Evolutionary conservation across 2,113 vertebrate species (phyloP), one percentile per base, ranked within the genome.

Genomic region (Bombycilla garrulus): DNA sequence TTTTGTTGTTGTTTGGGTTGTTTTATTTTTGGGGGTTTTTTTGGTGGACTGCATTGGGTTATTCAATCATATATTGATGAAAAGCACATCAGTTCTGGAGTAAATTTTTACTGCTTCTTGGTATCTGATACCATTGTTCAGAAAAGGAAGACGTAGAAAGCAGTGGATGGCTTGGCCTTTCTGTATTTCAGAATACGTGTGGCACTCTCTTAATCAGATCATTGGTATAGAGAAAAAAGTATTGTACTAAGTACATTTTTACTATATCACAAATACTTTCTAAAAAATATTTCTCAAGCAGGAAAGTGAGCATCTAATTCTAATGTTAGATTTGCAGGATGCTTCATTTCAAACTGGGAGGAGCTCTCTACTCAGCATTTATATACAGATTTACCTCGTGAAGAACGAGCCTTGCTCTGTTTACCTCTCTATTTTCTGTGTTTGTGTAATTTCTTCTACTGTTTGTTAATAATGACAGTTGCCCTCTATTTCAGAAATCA

Each of bases 401-500:
- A 81, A 85, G 26, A 89, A 61, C 0, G 0, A 84, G 10, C 35
- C 12, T 84, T 74, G 10, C 4, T 81, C 29, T 53, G 11, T 57
- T 71, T 38, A 38, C 38, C 38, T 38, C 12, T 38, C 38, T 38
- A 38, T 38, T 38, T 38, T 12, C 38, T 38, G 12, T 38, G 38
- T 38, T 53, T 2, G 2, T n/a, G 6, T 36, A 60, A 66, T 71
- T 92, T 69, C 12, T 83, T 81, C 22, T 60, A 33, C 22, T 80
- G 24, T 86, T 61, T 82, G 18, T 65, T 90, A 80, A 85, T 57
- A 86, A 57, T 44, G 42, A 23, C 10, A 44, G 28, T 72, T 82
- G 57, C 21, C 22, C 65, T 87, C 45, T 64, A 4, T 86, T 89
- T 72, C 44, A 79, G 77, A 76, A 88, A 89, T 76, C 64, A 79